Evolutionary conservation across 92 coral and sea anemone species (phyloP).

Genomic region (Palythoa heliodiscus): DNA sequence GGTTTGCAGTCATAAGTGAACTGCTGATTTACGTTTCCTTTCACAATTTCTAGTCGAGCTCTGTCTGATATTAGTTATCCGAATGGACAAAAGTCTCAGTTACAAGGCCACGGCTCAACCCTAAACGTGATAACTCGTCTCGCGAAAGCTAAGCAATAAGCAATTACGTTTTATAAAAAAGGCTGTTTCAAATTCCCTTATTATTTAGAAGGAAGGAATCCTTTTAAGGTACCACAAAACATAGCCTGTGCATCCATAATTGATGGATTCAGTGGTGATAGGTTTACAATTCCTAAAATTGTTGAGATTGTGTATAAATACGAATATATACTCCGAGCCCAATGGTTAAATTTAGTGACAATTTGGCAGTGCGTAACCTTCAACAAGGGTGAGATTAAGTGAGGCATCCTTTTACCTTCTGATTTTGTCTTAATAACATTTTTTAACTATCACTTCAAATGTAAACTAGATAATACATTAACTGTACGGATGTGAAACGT

Average conservation of each 20-base stretch:
- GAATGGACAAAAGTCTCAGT: background rate
- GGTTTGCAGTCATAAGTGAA: constrained; percentile 18
- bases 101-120: background rate
- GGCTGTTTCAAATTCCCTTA: background rate
- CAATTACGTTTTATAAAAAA: background rate
- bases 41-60: background rate
- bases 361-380: too few relatives aligned
- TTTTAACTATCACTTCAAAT: too few relatives aligned
- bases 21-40: constrained; percentile 22
- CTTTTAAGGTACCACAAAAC: background rate
- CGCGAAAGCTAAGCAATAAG: background rate
- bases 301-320: background rate
- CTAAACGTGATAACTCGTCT: background rate
- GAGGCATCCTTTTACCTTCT: too few relatives aligned
- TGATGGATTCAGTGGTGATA: constrained; percentile 35
- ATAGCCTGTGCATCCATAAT: background rate
- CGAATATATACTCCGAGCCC: background rate
- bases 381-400: too few relatives aligned
- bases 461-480: too few relatives aligned
- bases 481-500: too few relatives aligned
- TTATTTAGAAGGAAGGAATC: background rate
- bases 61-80: background rate
- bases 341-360: too few relatives aligned
- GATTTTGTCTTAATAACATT: too few relatives aligned
- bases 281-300: constrained; percentile 27